Evolutionary conservation across 1,140 invertebrate genomes (phyloP).

Genomic region (Steinernema khuongi): DNA sequence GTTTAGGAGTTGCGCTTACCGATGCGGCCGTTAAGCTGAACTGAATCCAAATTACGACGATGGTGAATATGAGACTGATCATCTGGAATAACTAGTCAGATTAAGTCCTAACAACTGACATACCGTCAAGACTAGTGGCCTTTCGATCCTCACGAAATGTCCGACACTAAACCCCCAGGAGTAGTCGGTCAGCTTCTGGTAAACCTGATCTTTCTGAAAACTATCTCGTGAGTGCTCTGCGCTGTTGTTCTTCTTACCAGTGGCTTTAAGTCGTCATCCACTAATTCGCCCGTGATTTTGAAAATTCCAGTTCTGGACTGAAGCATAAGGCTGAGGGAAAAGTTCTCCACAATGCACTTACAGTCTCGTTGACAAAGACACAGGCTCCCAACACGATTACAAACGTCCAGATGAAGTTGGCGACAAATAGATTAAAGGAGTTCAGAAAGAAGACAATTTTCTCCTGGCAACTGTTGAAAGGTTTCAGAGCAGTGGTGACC

Average conservation of each 20-base stretch:
- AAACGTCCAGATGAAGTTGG: neutral
- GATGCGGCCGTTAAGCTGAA: neutral
- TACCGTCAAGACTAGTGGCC: neutral
- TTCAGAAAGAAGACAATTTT: neutral
- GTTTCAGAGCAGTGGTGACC: neutral
- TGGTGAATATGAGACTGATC: neutral
- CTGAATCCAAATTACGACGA: neutral
- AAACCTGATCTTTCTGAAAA: conserved; percentile 11
- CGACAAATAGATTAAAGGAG: neutral
- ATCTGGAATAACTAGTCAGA: neutral
- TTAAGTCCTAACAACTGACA: neutral
- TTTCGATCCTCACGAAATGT: neutral
- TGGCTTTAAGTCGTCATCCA: neutral
- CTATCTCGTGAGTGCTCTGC: neutral
- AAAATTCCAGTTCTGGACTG: neutral
- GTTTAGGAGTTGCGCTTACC: neutral
- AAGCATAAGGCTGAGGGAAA: neutral
- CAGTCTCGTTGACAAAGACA: conserved; percentile 3
- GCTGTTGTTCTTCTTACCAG: neutral
- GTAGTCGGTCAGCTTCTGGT: neutral
- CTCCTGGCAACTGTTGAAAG: neutral
- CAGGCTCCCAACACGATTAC: neutral
- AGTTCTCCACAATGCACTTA: neutral
- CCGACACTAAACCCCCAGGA: neutral
- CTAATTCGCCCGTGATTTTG: neutral